Evolutionary conservation across 2,888 invertebrate genomes (phyloP).

Genomic region (Dasypogon diadema): DNA sequence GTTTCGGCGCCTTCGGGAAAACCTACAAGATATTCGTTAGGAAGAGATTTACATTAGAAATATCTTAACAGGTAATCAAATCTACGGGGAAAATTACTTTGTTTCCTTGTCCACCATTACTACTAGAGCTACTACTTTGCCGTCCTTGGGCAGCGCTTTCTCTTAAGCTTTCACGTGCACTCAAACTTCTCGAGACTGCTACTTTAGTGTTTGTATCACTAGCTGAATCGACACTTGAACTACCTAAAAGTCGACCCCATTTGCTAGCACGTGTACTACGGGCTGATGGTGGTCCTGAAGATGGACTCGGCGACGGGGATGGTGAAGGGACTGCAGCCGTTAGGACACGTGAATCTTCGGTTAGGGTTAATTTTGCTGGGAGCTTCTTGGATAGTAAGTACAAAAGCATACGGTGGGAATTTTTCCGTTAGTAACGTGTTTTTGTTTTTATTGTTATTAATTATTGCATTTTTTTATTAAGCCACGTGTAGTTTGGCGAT

Average conservation of each 20-base stretch:
- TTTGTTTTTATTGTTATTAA: neutral
- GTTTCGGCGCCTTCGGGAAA: slow-evolving; percentile 79
- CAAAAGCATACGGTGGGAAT: slow-evolving; percentile 12
- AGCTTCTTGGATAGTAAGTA: slow-evolving; percentile 65
- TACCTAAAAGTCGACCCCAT: slow-evolving; percentile 86
- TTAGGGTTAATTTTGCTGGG: slow-evolving; percentile 69
- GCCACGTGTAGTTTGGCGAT: neutral
- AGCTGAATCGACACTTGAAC: slow-evolving; percentile 81
- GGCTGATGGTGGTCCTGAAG: slow-evolving; percentile 70
- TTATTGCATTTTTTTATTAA: neutral
- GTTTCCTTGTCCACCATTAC: slow-evolving; percentile 70
- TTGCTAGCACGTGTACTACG: slow-evolving; percentile 74
- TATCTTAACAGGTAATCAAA: slow-evolving; percentile 47
- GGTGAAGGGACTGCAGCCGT: slow-evolving; percentile 67
- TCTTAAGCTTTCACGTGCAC: slow-evolving; percentile 71
- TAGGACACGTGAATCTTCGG: slow-evolving; percentile 68
- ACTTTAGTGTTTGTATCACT: slow-evolving; percentile 73
- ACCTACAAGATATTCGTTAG: slow-evolving; percentile 66
- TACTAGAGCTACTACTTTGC: slow-evolving; percentile 69
- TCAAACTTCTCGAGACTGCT: slow-evolving; percentile 72
- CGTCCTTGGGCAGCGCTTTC: slow-evolving; percentile 68
- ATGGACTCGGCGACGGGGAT: slow-evolving; percentile 68
- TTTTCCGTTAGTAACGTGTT: slow-evolving; percentile 25
- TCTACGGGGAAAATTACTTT: slow-evolving; percentile 63
- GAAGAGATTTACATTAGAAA: slow-evolving; percentile 8